Base-by-base conservation (phyloP, 1,140 invertebrate species). In the Brachionus asplanchnoidis region DNA sequence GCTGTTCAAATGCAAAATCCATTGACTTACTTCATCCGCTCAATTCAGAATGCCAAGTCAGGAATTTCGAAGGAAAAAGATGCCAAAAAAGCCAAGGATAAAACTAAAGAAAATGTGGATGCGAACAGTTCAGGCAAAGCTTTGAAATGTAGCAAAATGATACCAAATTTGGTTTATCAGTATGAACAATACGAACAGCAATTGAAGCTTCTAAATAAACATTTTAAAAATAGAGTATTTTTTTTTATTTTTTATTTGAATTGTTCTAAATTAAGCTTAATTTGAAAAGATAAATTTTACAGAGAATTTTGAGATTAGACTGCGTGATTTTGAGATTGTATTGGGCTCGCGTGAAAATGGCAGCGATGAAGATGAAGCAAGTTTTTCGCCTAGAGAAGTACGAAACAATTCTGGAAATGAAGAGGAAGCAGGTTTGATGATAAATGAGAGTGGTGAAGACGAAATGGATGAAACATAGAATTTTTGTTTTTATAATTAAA, bases 151-250 rank as follows among this genome's bases (percentile, higher is more conserved):
- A 65, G 26, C 20, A 82, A 82, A 40, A 82, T 82, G 79, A 68
- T 82, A 23, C 79, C 79, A 11, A 82, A 82, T 46, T 44, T 82
- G n/a, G 79, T 82, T 7, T 82, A 42, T 65, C 17, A 65, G 32
- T 42, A 65, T 46, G 79, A 65, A 17, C 79, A 82, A 46, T 82
- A 82, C 7, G 79, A 82, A 82, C 79, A 82, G 17, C 79, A 82
- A 36, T 36, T 82, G 20, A 82, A 82, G 32, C 23, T 65, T 26
- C 28, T 82, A 9, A 82, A 82, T 20, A 82, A 82, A 11, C 53
- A 82, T 66, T 82, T 82, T 68, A 82, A 82, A 20, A 65, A 82
- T 36, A 82, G 42, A 46, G 79, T 82, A 77, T 5, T 3, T 46
- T 46, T 46, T 4, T 3, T 0, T 14, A 1, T 8, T 36, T 82